Base-by-base conservation (phyloP, 2,113 vertebrate species). In the Coryphaenoides rupestris region DNA sequence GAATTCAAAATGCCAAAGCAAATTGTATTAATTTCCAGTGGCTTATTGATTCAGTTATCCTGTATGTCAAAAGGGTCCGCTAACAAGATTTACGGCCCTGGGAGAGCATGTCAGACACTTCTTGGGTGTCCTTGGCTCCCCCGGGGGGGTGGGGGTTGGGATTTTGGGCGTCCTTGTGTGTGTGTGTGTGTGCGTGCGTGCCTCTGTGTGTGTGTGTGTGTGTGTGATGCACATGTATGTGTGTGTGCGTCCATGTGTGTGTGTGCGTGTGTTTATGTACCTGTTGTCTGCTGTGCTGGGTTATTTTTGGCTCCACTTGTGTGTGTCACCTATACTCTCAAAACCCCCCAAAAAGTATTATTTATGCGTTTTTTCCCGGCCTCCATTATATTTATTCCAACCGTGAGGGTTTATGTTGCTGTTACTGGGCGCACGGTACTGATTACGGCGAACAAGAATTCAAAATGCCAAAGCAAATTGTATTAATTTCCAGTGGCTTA, bases 111-210 rank as follows among this genome's bases (percentile, higher is more conserved):
- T 26, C 45, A 76, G 59, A 55, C 46, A 56, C 63, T 81, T 84
- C 74, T 73, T 65, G 67, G 72, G 75, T 12, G 70, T 77, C 78
- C 74, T 84, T 88, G 79, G 81, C 73, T 86, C 77, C 80, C 69
- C 19, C 21, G 33, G 14, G 47, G 23, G 22, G 57, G 61, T 52
- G 21, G 53, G 17, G n/a, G n/a, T n/a, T n/a, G n/a, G n/a, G n/a
- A n/a, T n/a, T n/a, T n/a, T 46, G 19, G 19, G n/a, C 17, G 33
- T 60, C 10, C 47, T 24, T 65, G 21, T 60, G 59, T 61, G 68
- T 62, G 59, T 45, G 19, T 53, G 50, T 57, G 33, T 60, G 58
- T 40, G 3, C 16, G 28, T 60, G 33, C 21, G 2, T 59, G 58
- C 23, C 49, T 23, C 26, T 21, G 19, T 21, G 3, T 68, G 47